Conservation (phyloP, 2,888 invertebrate species). For the Liposcelis brunnea region DNA sequence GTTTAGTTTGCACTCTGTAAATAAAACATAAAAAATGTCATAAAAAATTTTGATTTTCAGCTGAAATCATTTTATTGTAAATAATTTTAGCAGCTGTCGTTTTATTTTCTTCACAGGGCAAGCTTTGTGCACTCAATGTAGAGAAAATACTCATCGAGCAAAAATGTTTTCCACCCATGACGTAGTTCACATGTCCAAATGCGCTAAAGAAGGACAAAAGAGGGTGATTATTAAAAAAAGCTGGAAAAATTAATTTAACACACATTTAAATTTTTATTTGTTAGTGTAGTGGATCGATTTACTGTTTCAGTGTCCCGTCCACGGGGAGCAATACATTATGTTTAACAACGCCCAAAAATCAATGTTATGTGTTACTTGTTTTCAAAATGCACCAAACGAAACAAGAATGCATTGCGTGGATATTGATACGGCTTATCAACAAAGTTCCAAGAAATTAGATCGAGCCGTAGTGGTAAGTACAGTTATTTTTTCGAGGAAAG, state of each 20-base stretch:
- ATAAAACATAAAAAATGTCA: not conserved
- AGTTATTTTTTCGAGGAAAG: too few species aligned
- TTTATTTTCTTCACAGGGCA: constrained; percentile 36
- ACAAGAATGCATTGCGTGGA: constrained; percentile 51
- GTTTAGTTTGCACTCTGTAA: not conserved
- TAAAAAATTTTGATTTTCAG: not conserved
- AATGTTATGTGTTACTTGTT: constrained; percentile 59
- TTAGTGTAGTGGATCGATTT: constrained; percentile 1
- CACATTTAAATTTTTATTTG: constrained; percentile 4
- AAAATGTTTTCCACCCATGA: constrained; percentile 62
- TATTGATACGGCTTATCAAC: constrained; percentile 55
- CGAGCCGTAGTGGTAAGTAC: constrained; percentile 36
- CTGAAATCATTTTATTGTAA: not conserved
- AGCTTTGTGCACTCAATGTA: constrained; percentile 49
- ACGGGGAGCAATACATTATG: constrained; percentile 59
- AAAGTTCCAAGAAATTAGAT: constrained; percentile 50
- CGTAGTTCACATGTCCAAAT: constrained; percentile 52
- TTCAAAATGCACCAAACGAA: constrained; percentile 48
- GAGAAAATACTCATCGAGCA: constrained; percentile 55
- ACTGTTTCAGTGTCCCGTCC: constrained; percentile 36
- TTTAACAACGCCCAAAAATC: constrained; percentile 48
- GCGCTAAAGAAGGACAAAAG: constrained; percentile 44
- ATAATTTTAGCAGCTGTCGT: not conserved
- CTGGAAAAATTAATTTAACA: constrained; percentile 9
- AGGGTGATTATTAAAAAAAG: too few species aligned